Conservation (phyloP, 2,888 invertebrate genomes). For the Spicauda simplicius region DNA sequence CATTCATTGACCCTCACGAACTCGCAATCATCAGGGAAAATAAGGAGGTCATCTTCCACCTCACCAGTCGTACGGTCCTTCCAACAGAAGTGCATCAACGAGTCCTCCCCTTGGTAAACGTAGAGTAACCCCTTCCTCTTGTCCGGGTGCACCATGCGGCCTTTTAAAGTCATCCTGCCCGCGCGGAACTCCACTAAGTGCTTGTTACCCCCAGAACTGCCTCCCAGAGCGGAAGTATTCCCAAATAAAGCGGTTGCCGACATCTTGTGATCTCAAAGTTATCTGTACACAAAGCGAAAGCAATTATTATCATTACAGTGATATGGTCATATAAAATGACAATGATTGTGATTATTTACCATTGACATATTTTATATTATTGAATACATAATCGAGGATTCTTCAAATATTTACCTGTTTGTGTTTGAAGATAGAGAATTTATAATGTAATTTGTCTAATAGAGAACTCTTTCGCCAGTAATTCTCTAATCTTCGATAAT, state of each 20-base stretch:
- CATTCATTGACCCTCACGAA: constrained; percentile 97
- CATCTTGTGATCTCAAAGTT: constrained; percentile 63
- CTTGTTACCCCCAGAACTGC: constrained; percentile 92
- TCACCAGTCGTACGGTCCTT: constrained; percentile 97
- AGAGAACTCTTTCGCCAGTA: too few species aligned
- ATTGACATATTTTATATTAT: too few species aligned
- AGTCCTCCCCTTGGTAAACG: constrained; percentile 98
- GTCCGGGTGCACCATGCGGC: constrained; percentile 97
- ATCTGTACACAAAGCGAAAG: background rate
- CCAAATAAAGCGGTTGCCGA: constrained; percentile 91
- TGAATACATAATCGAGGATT: too few species aligned
- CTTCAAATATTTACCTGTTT: too few species aligned
- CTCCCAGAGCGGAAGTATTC: constrained; percentile 89
- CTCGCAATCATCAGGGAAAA: constrained; percentile 99
- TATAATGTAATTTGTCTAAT: too few species aligned
- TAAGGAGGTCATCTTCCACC: constrained; percentile 98
- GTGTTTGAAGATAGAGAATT: too few species aligned
- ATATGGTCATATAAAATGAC: too few species aligned
- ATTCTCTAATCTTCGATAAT: too few species aligned
- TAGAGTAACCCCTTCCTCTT: constrained; percentile 97
- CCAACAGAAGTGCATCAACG: constrained; percentile 99
- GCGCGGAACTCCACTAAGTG: constrained; percentile 98
- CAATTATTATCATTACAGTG: background rate
- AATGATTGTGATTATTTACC: too few species aligned
- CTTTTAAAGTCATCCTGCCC: constrained; percentile 97